Evolutionary conservation across 1,140 invertebrate species (phyloP).

Genomic region (Drosophila triauraria): DNA sequence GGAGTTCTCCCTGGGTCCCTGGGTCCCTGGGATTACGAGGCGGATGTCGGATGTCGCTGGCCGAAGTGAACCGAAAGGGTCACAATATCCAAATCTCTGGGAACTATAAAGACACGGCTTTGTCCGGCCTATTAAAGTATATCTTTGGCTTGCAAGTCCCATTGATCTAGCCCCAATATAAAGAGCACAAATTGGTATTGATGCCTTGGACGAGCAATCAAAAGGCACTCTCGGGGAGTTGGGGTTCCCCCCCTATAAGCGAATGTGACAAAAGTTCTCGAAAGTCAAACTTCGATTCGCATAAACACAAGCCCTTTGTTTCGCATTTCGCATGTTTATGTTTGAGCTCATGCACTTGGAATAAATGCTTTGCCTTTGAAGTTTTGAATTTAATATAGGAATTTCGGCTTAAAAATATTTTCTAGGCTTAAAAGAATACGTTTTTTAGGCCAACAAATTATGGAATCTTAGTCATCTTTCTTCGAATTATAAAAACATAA

Average conservation of each 20-base stretch:
- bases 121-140: conserved; percentile 20
- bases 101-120: conserved; percentile 18
- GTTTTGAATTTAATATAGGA: too few species aligned
- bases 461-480: too few species aligned
- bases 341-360: background rate
- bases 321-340: background rate
- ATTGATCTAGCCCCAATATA: conserved; percentile 8
- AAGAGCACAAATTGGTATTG: conserved; percentile 30
- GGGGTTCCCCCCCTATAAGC: too few species aligned
- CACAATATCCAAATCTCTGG: conserved; percentile 30
- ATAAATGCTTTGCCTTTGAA: background rate
- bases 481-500: too few species aligned
- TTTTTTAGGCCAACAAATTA: too few species aligned
- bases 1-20: background rate
- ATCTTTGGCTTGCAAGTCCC: background rate
- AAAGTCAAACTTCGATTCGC: conserved; percentile 30
- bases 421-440: too few species aligned
- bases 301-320: conserved; percentile 24
- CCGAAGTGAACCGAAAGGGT: conserved; percentile 9
- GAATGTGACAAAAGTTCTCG: conserved; percentile 21
- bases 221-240: background rate
- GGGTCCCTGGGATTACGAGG: conserved; percentile 6
- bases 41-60: conserved; percentile 12
- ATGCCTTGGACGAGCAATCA: conserved; percentile 25
- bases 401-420: too few species aligned